A percentile compares a stretch with the other conserved stretches of the same genome.
Evolutionary conservation across 2,113 vertebrate genomes (phyloP).

Genomic region (Tautogolabrus adspersus): DNA sequence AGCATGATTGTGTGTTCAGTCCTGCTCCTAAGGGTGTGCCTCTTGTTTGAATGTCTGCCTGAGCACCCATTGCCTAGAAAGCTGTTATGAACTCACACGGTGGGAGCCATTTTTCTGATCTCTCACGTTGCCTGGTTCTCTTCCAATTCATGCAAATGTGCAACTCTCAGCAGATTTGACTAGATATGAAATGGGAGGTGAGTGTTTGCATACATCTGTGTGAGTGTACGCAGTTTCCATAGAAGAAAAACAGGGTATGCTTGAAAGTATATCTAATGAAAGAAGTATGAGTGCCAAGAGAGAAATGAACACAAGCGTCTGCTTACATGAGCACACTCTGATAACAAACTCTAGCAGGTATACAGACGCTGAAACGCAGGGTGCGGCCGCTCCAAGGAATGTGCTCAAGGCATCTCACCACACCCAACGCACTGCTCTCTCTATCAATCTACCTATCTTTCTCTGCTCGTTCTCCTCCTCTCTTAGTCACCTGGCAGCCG

Average conservation of each 20-base stretch:
- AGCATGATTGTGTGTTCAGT: conserved; percentile 49
- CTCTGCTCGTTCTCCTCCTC: conserved; percentile 32
- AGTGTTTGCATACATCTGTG: conserved; percentile 30
- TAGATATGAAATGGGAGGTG: background rate
- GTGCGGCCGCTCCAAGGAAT: conserved; percentile 70
- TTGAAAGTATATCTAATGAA: background rate
- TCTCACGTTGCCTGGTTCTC: background rate
- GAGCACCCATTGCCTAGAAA: conserved; percentile 4
- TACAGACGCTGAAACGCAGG: conserved; percentile 50
- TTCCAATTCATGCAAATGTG: conserved; percentile 39
- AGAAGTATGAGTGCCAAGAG: background rate
- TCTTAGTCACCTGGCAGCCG: conserved; percentile 72
- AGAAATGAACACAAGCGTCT: conserved; percentile 19
- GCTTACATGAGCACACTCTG: conserved; percentile 11
- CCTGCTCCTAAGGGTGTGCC: conserved; percentile 67
- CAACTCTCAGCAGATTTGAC: conserved; percentile 17
- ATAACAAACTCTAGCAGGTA: conserved; percentile 67
- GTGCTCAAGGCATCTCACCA: conserved; percentile 72
- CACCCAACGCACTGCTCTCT: conserved; percentile 49
- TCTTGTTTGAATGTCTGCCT: conserved; percentile 35
- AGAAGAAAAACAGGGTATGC: background rate
- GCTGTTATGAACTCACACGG: conserved; percentile 15
- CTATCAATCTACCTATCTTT: background rate
- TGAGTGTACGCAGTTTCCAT: background rate
- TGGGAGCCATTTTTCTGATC: background rate